These are phyloP conservation scores for Lamellibrachia satsuma DNA, from an alignment of 2,888 invertebrate species.

Conservation along the genomic window DNA sequence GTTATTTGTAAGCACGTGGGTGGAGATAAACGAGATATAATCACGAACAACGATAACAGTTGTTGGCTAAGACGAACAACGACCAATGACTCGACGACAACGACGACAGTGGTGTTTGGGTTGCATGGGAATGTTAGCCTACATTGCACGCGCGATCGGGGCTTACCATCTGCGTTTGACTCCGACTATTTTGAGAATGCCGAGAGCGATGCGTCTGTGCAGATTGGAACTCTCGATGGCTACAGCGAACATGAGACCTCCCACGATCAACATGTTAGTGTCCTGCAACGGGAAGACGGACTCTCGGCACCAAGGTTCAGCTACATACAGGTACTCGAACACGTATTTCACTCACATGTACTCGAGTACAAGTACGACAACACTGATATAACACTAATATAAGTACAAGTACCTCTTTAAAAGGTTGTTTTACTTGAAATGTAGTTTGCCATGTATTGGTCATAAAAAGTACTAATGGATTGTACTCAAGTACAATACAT, in stretches of 20 bases:
- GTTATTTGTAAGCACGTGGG: not conserved
- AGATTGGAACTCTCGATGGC: conserved; percentile 36
- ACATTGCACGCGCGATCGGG: not conserved
- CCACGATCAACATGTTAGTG: conserved; percentile 34
- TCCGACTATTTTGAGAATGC: conserved; percentile 77
- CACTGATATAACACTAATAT: not conserved
- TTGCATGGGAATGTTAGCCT: not conserved
- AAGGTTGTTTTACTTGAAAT: too few relatives aligned
- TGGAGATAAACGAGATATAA: not conserved
- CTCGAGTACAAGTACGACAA: not conserved
- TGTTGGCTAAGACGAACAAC: not conserved
- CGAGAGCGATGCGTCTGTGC: conserved; percentile 65
- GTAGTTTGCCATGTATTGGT: too few relatives aligned
- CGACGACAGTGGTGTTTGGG: not conserved
- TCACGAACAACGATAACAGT: not conserved
- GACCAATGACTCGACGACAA: not conserved
- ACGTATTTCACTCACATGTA: not conserved
- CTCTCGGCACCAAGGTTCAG: not conserved
- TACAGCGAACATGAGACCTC: conserved; percentile 39
- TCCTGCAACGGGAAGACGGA: conserved; percentile 28
- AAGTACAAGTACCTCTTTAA: too few relatives aligned
- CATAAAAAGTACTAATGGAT: not conserved
- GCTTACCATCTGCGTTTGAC: conserved; percentile 66
- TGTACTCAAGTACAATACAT: not conserved
- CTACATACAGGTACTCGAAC: too few relatives aligned